A percentile compares a stretch with the other conserved stretches of the same genome.
Conservation (phyloP, 1,140 invertebrate species). For the Grapholita molesta region DNA sequence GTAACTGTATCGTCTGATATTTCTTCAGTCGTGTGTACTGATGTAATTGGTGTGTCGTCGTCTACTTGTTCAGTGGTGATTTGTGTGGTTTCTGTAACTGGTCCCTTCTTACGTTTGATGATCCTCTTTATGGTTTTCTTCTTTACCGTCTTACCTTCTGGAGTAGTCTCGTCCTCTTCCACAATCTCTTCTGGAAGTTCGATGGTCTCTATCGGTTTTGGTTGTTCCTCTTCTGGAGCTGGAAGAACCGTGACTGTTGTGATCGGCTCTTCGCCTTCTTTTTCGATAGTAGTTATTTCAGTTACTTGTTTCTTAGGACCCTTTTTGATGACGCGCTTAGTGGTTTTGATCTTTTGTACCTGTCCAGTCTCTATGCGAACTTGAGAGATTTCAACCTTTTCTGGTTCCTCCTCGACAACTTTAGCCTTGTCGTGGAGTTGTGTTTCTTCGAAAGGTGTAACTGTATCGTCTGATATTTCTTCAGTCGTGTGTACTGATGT, state of each 20-base stretch:
- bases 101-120: constrained; percentile 39
- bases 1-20: constrained; percentile 4
- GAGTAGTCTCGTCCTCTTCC: constrained; percentile 20
- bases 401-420: constrained; percentile 40
- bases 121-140: constrained; percentile 42
- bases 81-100: constrained; percentile 39
- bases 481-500: constrained; percentile 25
- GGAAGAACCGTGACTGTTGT: constrained; percentile 37
- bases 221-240: constrained; percentile 30
- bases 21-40: constrained; percentile 23
- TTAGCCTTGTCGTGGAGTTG: constrained; percentile 19
- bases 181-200: constrained; percentile 32
- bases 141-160: constrained; percentile 35
- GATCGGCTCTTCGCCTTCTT: constrained; percentile 49
- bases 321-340: constrained; percentile 43
- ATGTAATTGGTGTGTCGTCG: constrained; percentile 28
- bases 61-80: constrained; percentile 31
- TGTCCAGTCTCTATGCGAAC: constrained; percentile 46
- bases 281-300: constrained; percentile 48
- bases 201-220: constrained; percentile 18
- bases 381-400: constrained; percentile 62
- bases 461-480: constrained; percentile 3
- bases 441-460: neutral
- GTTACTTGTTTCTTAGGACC: constrained; percentile 42
- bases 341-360: constrained; percentile 27